These are phyloP conservation scores for Drosophila elegans DNA, from an alignment of 1,140 invertebrate species.

Conservation along the genomic window DNA sequence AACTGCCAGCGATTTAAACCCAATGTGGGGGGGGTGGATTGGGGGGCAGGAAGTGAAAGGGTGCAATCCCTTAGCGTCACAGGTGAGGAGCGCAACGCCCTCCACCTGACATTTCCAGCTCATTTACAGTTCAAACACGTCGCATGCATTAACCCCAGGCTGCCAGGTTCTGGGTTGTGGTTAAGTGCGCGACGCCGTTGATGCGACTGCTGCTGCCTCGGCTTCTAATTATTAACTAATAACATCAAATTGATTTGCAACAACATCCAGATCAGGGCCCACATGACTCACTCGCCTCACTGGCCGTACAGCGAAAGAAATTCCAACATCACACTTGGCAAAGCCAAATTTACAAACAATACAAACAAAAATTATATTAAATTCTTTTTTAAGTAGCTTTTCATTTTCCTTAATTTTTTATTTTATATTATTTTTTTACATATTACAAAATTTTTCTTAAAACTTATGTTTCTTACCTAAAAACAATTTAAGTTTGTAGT, in stretches of 20 bases:
- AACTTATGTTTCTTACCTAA: too few relatives aligned
- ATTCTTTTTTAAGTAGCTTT: too few relatives aligned
- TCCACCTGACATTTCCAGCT: slow-evolving; percentile 73
- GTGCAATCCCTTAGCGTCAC: not conserved
- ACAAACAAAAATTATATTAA: too few relatives aligned
- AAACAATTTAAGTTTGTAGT: too few relatives aligned
- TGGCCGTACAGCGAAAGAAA: slow-evolving; percentile 13
- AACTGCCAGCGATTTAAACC: slow-evolving; percentile 61
- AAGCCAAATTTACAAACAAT: too few relatives aligned
- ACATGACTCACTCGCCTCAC: slow-evolving; percentile 25
- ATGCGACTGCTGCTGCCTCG: slow-evolving; percentile 39
- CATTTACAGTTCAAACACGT: slow-evolving; percentile 83
- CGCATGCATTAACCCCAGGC: slow-evolving; percentile 78
- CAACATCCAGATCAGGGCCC: slow-evolving; percentile 57
- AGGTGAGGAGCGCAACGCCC: slow-evolving; percentile 44
- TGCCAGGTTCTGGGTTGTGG: slow-evolving; percentile 35
- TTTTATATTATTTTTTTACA: too few relatives aligned
- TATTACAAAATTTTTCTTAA: too few relatives aligned
- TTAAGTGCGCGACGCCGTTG: slow-evolving; percentile 64
- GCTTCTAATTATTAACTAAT: slow-evolving; percentile 82
- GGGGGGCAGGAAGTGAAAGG: not conserved
- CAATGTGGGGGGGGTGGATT: not conserved
- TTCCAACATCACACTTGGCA: not conserved
- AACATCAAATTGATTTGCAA: slow-evolving; percentile 83
- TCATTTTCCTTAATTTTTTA: too few relatives aligned